Evolutionary conservation across 2,888 invertebrate species (phyloP), one percentile per base, ranked within the genome.

Genomic region (Monopis laevigella): DNA sequence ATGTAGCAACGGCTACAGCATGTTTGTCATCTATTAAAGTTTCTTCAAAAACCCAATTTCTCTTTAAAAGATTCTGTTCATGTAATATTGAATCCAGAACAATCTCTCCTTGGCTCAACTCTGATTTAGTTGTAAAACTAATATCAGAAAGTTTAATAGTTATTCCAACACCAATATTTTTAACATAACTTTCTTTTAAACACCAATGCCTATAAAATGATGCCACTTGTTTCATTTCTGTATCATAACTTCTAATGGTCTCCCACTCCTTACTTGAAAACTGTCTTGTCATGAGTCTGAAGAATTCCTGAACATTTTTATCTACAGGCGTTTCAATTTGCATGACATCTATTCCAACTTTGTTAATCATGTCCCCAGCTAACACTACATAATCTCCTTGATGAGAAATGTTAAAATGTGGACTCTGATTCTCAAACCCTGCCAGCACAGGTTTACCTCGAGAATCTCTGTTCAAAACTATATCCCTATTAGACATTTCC

Each of bases 171-270:
- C 97, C 96, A 41, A 89, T 82, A 47, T 96, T 96, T 73, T 98
- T 98, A 0, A 94, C 91, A 62, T 94, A 96, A 60, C 95, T 91
- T 65, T 98, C 97, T 69, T 98, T 98, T 38, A 98, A 77, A 53
- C 94, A 90, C 97, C 98, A 98, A 56, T 91, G 84, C 46, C 97
- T 83, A 65, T 90, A 95, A 69, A 97, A 98, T 57, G 88, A 88
- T 11, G 82, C 80, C 24, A 93, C 71, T 62, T 92, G 88, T n/a
- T 88, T 83, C 14, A 58, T 56, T 51, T 92, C 88, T 36, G 66
- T 71, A 8, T 66, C 56, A 45, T 71, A 75, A 27, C 74, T 72
- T 41, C 67, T 80, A 48, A 98, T 93, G 40, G 82, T 85, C 1
- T 60, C 58, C 97, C 97, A 98, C 69, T 98, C 98, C 1, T 72